Percentiles rank a stretch among this genome's conserved stretches.
These are phyloP conservation scores for Luperina nickerlii DNA, from an alignment of 2,888 invertebrate species.

Conservation along the genomic window DNA sequence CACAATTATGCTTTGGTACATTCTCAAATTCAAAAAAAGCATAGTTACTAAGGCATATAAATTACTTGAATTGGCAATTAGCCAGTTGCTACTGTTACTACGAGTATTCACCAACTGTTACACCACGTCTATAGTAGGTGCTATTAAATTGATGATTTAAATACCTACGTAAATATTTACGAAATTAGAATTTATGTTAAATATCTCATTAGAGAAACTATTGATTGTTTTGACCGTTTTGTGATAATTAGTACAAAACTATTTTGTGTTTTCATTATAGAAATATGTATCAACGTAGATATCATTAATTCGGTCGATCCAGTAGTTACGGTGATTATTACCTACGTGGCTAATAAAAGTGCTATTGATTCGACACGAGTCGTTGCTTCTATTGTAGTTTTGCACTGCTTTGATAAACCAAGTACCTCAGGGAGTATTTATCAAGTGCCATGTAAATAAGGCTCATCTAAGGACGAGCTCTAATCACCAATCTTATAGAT, in stretches of 20 bases:
- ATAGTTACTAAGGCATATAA: neutral
- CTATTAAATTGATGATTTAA: neutral
- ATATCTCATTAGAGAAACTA: neutral
- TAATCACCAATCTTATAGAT: slow-evolving; percentile 14
- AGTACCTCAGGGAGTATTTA: slow-evolving; percentile 14
- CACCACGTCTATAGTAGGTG: neutral
- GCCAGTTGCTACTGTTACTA: neutral
- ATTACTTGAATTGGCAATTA: neutral
- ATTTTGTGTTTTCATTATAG: slow-evolving; percentile 11
- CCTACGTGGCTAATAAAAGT: slow-evolving; percentile 20
- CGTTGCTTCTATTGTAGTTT: slow-evolving; percentile 16
- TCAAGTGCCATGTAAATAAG: slow-evolving; percentile 2
- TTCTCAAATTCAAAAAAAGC: slow-evolving; percentile 20
- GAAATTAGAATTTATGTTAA: slow-evolving; percentile 1
- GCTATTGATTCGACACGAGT: slow-evolving; percentile 28
- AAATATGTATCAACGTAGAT: neutral
- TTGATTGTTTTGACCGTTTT: neutral
- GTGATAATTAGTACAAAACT: slow-evolving; percentile 4
- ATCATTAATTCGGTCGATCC: neutral
- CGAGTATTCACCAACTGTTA: neutral
- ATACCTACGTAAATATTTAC: neutral
- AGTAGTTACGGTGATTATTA: slow-evolving; percentile 24
- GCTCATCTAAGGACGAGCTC: neutral
- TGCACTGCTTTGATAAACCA: slow-evolving; percentile 36
- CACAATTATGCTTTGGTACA: slow-evolving; percentile 61